phyloP scores from a whole-genome alignment of 2,888 invertebrate genomes.

The Cephus rjabovi region DNA sequence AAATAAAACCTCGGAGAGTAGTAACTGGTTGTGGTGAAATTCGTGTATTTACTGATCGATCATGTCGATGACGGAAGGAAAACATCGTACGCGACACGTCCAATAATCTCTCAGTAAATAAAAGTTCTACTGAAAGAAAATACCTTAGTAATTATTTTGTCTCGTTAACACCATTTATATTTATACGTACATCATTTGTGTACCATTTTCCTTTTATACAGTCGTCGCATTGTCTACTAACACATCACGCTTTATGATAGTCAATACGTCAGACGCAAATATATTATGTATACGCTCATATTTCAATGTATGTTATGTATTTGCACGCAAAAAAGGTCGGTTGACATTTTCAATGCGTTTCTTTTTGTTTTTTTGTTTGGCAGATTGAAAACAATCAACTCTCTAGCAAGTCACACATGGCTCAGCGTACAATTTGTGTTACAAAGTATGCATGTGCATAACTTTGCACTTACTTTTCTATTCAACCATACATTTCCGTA shows the following conservation, averaged over 20 bases:
- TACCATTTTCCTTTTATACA: slow-evolving; percentile 27
- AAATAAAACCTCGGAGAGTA: background rate
- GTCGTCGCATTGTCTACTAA: slow-evolving; percentile 12
- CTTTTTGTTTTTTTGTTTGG: background rate
- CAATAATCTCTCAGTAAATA: slow-evolving; percentile 40
- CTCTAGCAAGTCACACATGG: background rate
- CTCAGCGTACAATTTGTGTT: background rate
- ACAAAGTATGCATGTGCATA: background rate
- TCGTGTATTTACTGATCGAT: background rate
- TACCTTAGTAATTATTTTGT: slow-evolving; percentile 62
- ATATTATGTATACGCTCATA: background rate
- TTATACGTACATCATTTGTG: slow-evolving; percentile 30
- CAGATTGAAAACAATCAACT: background rate
- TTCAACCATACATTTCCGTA: background rate
- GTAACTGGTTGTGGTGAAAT: background rate
- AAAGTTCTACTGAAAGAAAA: slow-evolving; percentile 57
- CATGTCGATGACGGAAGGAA: slow-evolving; percentile 8
- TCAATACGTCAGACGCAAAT: background rate
- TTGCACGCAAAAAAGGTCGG: background rate
- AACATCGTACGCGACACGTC: slow-evolving; percentile 29
- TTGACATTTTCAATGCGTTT: background rate
- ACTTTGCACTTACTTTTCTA: background rate
- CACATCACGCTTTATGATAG: background rate
- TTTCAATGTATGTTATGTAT: background rate
- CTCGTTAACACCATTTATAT: slow-evolving; percentile 49